Base-by-base conservation (phyloP, 35 echinoderm and acorn worm genomes). In the Amphiura filiformis region DNA sequence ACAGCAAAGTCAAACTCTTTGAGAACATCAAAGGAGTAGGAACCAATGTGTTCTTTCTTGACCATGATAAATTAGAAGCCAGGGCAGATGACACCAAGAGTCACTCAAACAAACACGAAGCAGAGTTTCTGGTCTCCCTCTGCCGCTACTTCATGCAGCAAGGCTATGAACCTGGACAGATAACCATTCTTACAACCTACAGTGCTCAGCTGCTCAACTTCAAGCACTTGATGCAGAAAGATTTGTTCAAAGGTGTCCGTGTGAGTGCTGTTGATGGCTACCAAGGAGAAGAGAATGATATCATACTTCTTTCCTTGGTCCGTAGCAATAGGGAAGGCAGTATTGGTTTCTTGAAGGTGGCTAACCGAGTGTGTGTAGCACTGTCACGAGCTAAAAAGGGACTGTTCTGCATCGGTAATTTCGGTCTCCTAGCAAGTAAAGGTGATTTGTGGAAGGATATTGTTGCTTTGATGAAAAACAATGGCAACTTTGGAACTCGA, bases 381-480 rank as follows among this genome's bases (percentile, higher is more conserved):
- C 40, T 97, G 18, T 93, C 91, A 44, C 88, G 95, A 79, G 95
- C 95, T 32, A 97, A 89, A 35, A 93, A 85, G 56, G 95, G 95
- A 23, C 83, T 97, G 13, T 97, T 77, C 82, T 97, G 95, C 82
- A 91, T 94, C 35, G 95, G 95, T 0, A 97, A 97, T 75, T 94
- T 97, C 34, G 82, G 35, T 0, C 64, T 94, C 36, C 56, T 97
- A 9, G 47, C 65, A 80, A 41, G 76, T 35, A 89, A 94, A 39
- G 94, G 79, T 94, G 56, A 93, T 17, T 77, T 94, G 13, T 97
- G 95, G 95, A 93, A 76, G 38, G 82, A 49, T 20, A 97, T 97
- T 49, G 78, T 85, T 1, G 28, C 13, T 12, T 36, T 97, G 56
- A 36, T 65, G 57, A 1, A 36, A 36, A 84, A 35, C 5, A n/a